phyloP scores from a whole-genome alignment of 2,888 invertebrate species.

The Mimumesa dahlbomi region DNA sequence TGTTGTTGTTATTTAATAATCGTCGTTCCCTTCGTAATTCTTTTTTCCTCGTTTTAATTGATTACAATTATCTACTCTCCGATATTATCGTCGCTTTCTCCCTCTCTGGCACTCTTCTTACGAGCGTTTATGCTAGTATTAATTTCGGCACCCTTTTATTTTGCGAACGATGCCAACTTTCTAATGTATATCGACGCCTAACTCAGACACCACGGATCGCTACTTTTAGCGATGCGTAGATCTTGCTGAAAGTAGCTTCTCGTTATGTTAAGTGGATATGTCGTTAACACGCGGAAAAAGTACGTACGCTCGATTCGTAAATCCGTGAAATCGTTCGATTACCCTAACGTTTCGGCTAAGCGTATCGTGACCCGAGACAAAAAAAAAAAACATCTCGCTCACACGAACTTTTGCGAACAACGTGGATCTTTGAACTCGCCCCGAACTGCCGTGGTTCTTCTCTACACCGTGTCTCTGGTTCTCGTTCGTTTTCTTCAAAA shows the following conservation, averaged over 20 bases:
- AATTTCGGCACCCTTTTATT: not conserved
- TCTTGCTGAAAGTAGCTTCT: constrained; percentile 45
- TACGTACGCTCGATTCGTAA: constrained; percentile 1
- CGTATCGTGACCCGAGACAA: no score
- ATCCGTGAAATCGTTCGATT: no score
- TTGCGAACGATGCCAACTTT: not conserved
- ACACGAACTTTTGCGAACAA: no score
- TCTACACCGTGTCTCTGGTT: no score
- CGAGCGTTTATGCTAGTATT: not conserved
- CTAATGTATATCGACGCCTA: not conserved
- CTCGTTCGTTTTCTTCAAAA: no score
- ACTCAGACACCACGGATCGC: not conserved
- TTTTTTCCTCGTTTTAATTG: not conserved
- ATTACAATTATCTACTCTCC: not conserved
- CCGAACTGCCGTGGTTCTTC: no score
- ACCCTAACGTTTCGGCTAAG: no score
- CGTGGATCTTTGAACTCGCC: no score
- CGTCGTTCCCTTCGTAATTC: no score
- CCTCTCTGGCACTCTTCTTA: constrained; percentile 6
- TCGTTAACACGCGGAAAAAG: not conserved
- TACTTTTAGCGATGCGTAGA: constrained; percentile 17
- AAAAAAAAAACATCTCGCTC: no score
- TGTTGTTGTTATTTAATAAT: not conserved
- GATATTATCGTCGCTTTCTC: not conserved
- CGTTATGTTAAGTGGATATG: not conserved